Conservation (phyloP, 2,888 invertebrate genomes). For the Amblyjoppa fuscipennis region DNA sequence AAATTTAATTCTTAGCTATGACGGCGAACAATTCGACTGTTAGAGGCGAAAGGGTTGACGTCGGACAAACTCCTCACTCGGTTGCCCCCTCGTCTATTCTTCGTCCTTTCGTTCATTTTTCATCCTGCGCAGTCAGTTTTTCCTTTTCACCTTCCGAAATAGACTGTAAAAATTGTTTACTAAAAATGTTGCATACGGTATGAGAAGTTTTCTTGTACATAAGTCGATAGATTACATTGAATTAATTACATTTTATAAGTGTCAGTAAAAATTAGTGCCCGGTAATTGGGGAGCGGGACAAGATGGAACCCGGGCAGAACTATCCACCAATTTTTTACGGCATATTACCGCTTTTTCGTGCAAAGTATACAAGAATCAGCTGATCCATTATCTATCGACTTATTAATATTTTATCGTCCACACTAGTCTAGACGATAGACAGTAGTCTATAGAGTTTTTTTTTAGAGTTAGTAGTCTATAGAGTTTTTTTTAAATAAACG, state of each 20-base stretch:
- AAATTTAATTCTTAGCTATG: slow-evolving; percentile 35
- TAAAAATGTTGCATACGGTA: too few relatives aligned
- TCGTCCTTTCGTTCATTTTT: slow-evolving; percentile 7
- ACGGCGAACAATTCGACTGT: slow-evolving; percentile 31
- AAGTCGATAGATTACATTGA: too few relatives aligned
- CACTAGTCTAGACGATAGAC: background rate
- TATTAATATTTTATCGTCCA: background rate
- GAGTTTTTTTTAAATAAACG: background rate
- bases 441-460: background rate
- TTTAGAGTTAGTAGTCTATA: background rate
- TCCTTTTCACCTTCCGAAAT: slow-evolving; percentile 1
- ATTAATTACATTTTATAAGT: too few relatives aligned
- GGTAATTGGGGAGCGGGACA: too few relatives aligned
- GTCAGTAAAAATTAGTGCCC: too few relatives aligned
- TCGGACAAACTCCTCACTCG: slow-evolving; percentile 12
- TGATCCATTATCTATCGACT: background rate
- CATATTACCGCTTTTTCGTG: too few relatives aligned
- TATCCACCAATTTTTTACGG: too few relatives aligned
- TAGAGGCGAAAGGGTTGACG: slow-evolving; percentile 11
- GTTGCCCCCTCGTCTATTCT: slow-evolving; percentile 18
- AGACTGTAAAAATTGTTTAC: too few relatives aligned
- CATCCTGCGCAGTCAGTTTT: background rate
- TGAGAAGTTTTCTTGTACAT: too few relatives aligned
- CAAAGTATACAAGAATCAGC: too few relatives aligned
- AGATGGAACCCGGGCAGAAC: too few relatives aligned